These are phyloP conservation scores for Eriosoma lanigerum DNA, from an alignment of 1,140 invertebrate species.

Conservation along the genomic window DNA sequence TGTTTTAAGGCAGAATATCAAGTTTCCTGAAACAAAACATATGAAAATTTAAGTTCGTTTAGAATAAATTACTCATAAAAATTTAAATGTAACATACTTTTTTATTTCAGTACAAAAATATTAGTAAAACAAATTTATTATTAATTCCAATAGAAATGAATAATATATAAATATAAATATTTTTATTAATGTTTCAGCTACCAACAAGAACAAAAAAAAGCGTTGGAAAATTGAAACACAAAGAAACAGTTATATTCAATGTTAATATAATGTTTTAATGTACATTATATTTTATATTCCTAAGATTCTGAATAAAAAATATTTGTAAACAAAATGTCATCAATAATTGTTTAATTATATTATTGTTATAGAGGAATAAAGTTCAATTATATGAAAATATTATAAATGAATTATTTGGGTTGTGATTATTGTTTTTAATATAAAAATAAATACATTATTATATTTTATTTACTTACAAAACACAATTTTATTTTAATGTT, in stretches of 20 bases:
- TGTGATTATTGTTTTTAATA: not conserved
- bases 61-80: too few species aligned
- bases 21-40: too few species aligned
- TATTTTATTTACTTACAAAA: not conserved
- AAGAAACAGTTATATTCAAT: not conserved
- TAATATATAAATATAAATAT: not conserved
- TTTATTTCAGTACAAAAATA: too few species aligned
- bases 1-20: too few species aligned
- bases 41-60: too few species aligned
- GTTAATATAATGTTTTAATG: not conserved
- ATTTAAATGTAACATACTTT: too few species aligned
- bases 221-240: not conserved
- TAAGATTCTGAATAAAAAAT: not conserved
- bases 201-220: constrained; percentile 46
- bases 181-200: constrained; percentile 17
- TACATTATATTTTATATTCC: not conserved
- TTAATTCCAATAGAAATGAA: too few species aligned
- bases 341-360: not conserved
- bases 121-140: too few species aligned
- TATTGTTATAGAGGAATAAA: not conserved
- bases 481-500: not conserved
- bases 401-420: not conserved
- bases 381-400: not conserved
- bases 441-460: not conserved
- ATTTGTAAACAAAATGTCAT: too few species aligned